phyloP scores from a whole-genome alignment of 2,888 invertebrate genomes.

The Trachelus troglodyta region DNA sequence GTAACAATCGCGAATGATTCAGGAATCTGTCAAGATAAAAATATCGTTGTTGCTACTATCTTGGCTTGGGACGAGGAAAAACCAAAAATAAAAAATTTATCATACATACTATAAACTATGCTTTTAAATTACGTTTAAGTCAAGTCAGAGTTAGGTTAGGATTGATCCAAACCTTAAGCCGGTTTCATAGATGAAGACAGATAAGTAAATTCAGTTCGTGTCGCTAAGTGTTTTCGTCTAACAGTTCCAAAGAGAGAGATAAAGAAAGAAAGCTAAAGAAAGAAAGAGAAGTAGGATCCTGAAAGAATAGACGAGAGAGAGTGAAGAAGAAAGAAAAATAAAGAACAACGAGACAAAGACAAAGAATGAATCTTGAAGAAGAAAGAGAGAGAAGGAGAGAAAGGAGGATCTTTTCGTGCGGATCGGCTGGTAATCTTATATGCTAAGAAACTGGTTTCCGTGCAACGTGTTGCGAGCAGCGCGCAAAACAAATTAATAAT shows the following conservation, averaged over 20 bases:
- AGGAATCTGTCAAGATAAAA: conserved; percentile 6
- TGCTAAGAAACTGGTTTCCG: conserved; percentile 53
- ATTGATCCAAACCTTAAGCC: conserved; percentile 16
- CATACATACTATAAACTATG: no score
- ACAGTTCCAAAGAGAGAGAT: conserved; percentile 4
- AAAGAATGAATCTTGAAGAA: no score
- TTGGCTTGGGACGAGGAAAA: no score
- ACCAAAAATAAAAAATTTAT: no score
- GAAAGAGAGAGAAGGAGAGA: no score
- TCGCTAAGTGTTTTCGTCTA: conserved; percentile 27
- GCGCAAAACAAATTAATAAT: conserved; percentile 59
- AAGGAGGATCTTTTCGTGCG: conserved; percentile 12
- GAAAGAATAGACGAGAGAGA: no score
- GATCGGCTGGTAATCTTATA: conserved; percentile 17
- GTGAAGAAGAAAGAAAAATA: no score
- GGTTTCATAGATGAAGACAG: conserved; percentile 31
- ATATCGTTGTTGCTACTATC: no score
- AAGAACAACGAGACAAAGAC: not conserved
- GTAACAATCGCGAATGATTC: conserved; percentile 30
- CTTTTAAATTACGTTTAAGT: no score
- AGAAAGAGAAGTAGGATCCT: no score
- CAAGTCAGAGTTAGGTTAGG: no score
- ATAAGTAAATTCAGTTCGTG: conserved; percentile 36
- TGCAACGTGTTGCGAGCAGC: conserved; percentile 41
- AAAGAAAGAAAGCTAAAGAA: conserved; percentile 10